phyloP scores from a whole-genome alignment of 2,888 invertebrate species.

The Creontiades dilutus region DNA sequence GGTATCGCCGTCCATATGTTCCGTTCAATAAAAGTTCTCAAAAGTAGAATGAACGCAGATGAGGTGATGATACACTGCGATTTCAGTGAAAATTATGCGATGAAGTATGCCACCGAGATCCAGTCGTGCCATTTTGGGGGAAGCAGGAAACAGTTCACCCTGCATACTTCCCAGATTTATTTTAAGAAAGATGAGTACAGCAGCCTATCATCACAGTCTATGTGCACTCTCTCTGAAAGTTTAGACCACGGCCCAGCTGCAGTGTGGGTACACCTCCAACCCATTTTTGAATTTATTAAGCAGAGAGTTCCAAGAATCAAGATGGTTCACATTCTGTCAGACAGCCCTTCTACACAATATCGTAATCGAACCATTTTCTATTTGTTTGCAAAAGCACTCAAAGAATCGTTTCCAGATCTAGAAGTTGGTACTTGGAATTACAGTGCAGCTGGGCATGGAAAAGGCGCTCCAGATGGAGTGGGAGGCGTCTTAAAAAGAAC shows the following conservation, averaged over 20 bases:
- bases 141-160: no score
- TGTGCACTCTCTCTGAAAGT: neutral
- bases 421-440: conserved; percentile 6
- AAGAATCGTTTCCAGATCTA: neutral
- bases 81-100: no score
- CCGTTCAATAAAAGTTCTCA: no score
- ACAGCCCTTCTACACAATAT: conserved; percentile 36
- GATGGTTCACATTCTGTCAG: neutral
- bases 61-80: no score
- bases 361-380: conserved; percentile 51
- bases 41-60: no score
- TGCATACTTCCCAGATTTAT: no score
- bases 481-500: neutral
- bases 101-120: no score
- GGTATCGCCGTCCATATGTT: neutral
- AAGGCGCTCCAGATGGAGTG: conserved; percentile 50
- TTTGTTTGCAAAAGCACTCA: neutral
- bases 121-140: no score
- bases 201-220: no score
- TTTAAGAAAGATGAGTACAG: no score
- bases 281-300: neutral
- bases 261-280: neutral
- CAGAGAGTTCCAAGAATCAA: neutral
- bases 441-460: conserved; percentile 18
- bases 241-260: neutral